Conservation (phyloP, 2,888 invertebrate genomes). For the Agrilus mali region DNA sequence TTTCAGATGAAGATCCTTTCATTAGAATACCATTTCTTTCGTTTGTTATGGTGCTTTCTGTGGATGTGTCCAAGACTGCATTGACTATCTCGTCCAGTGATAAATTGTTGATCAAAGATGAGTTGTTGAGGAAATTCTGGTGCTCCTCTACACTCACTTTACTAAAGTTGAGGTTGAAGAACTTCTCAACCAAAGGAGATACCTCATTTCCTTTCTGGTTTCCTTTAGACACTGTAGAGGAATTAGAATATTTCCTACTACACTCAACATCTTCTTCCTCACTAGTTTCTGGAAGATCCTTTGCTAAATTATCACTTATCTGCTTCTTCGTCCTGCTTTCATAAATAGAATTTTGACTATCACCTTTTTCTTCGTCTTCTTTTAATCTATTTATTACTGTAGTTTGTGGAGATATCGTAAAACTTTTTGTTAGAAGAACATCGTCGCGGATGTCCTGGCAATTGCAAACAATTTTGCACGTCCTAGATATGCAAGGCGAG, state of each 20-base stretch:
- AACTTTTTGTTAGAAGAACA: no score
- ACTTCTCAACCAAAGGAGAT: conserved; percentile 46
- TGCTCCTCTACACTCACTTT: conserved; percentile 32
- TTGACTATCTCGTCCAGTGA: conserved; percentile 48
- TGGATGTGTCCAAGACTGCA: conserved; percentile 47
- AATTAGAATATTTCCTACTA: no score
- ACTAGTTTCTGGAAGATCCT: no score
- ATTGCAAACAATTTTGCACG: no score
- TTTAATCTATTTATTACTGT: no score
- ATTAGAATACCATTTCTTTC: conserved; percentile 17
- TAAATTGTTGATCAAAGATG: conserved; percentile 41
- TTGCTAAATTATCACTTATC: no score
- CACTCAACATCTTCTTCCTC: no score
- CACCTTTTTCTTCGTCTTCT: no score
- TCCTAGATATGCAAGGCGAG: conserved; percentile 29
- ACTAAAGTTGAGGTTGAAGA: conserved; percentile 46
- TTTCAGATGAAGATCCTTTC: conserved; percentile 14
- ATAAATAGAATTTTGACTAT: no score
- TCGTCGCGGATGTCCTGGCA: no score
- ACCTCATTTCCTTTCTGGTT: conserved; percentile 28
- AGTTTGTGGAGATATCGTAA: no score
- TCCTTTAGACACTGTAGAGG: neutral
- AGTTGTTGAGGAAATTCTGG: conserved; percentile 32
- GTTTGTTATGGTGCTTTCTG: conserved; percentile 21
- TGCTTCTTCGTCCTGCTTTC: no score